Evolutionary conservation across 2,113 vertebrate genomes (phyloP).

Genomic region (Plecotus auritus): DNA sequence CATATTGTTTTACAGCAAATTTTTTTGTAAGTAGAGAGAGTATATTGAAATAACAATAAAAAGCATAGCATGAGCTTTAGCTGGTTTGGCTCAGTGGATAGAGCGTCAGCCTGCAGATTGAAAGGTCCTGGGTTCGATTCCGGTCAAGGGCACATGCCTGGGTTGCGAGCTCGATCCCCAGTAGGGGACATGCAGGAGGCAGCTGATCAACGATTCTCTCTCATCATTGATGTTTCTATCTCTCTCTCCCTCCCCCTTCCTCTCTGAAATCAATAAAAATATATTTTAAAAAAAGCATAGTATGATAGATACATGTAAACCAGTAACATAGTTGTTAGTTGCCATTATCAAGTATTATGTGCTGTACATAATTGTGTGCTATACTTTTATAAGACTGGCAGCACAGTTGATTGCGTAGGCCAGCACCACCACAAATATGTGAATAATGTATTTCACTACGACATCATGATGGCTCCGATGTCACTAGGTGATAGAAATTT

Average conservation of each 20-base stretch:
- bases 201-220: background rate
- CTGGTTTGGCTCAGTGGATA: background rate
- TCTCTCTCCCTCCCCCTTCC: background rate
- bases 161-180: background rate
- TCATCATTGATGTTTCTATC: background rate
- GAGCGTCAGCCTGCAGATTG: background rate
- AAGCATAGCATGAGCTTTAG: background rate
- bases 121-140: background rate
- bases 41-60: background rate
- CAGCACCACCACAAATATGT: background rate
- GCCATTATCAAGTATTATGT: background rate
- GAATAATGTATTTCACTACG: too few relatives aligned
- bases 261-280: too few relatives aligned
- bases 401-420: too few relatives aligned
- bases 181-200: background rate
- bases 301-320: background rate
- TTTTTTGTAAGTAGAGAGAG: background rate
- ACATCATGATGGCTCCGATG: background rate
- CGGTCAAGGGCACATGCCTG: background rate
- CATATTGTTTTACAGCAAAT: background rate
- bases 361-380: background rate
- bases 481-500: background rate
- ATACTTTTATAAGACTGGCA: background rate
- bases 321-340: too few relatives aligned
- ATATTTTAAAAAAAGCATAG: background rate